Base-by-base conservation (phyloP, 2,797 vertebrate genomes). In the Danio jaintianensis region DNA sequence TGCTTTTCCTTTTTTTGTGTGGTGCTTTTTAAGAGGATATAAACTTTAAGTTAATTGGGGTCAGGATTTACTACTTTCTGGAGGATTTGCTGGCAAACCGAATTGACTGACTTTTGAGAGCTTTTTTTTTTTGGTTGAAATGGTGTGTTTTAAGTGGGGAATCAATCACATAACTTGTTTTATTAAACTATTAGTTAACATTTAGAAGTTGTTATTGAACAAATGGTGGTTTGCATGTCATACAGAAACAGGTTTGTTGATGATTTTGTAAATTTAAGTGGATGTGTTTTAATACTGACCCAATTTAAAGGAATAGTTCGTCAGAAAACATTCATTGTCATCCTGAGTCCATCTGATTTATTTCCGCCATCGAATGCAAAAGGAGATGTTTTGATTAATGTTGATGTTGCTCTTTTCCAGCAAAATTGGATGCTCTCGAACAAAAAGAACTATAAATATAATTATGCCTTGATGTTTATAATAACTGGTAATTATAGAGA, bases 41-140 rank as follows among this genome's bases (percentile, higher is more conserved):
- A 55, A 61, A n/a, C 58, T 80, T 72, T 6, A 61, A 75, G 86
- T 85, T 90, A 88, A 90, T 88, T 83, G 85, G 16, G 68, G 72
- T 89, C 78, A 80, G 64, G 66, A 84, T 88, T 90, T 89, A 86
- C 77, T 78, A 62, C 84, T 86, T 75, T 88, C 50, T 85, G 79
- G 55, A 85, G 79, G 45, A 72, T 85, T 83, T 75, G 48, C 74
- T 61, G 50, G 75, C 68, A 87, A 86, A 88, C 85, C 78, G 86
- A 71, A 85, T 88, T 89, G 47, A 29, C 61, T 83, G 66, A 4
- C 45, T 36, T 68, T 10, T 15, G 9, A n/a, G 58, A 58, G 29
- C 3, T 22, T 62, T 43, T 75, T 66, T 82, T 74, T n/a, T 15
- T 7, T 1, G 36, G 36, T 50, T 82, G 47, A 45, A 67, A 40